Conservation (phyloP, 1,140 invertebrate genomes). For the Bactericera cockerelli region DNA sequence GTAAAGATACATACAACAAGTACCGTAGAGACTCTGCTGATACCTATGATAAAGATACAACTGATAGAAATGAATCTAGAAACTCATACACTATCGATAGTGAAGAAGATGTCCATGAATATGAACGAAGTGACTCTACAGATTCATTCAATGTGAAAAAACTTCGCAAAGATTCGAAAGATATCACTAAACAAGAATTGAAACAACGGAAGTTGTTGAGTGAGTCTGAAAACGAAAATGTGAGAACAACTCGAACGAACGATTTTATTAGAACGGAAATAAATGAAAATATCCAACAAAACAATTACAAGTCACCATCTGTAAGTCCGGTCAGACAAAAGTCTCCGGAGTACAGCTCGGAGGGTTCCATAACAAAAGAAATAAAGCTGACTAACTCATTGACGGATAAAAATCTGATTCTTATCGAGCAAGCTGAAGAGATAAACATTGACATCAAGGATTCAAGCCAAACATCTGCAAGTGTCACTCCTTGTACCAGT, state of each 20-base stretch:
- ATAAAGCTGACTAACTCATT: constrained; percentile 12
- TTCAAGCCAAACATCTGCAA: constrained; percentile 3
- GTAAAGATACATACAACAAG: background rate
- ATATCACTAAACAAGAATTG: constrained; percentile 2
- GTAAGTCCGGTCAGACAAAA: constrained; percentile 19
- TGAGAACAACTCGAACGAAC: background rate
- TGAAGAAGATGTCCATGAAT: background rate
- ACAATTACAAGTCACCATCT: constrained; percentile 8
- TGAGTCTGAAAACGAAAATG: background rate
- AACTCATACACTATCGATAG: constrained; percentile 1
- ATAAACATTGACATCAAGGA: background rate
- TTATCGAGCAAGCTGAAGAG: background rate
- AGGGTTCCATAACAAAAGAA: constrained; percentile 26
- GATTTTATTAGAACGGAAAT: constrained; percentile 11
- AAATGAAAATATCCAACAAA: constrained; percentile 7
- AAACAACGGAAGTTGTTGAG: constrained; percentile 7
- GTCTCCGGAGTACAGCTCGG: constrained; percentile 26
- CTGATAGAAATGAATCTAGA: background rate
- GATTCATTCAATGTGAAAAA: constrained; percentile 10
- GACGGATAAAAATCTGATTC: background rate
- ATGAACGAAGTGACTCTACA: background rate
- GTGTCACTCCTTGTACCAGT: constrained; percentile 7
- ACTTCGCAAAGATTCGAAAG: background rate
- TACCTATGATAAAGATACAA: constrained; percentile 10
- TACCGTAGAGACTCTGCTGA: constrained; percentile 8